Base-by-base conservation (phyloP, 2,888 invertebrate genomes). In the Ptilodon capucinus region DNA sequence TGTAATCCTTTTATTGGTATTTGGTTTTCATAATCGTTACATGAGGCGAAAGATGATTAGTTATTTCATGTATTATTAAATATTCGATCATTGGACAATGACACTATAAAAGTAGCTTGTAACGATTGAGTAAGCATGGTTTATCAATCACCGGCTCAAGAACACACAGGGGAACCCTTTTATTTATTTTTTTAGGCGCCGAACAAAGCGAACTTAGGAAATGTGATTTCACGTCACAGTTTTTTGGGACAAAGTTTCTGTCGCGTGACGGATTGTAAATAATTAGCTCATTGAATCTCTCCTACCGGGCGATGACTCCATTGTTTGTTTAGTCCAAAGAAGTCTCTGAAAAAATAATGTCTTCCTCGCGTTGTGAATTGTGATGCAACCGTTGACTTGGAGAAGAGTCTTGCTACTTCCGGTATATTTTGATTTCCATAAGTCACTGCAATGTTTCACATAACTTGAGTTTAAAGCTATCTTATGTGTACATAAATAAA, bases 231-330 rank as follows among this genome's bases (percentile, higher is more conserved):
- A 90, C 86, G 89, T 86, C 77, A 77, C 78, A 78, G 76, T 87
- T 87, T 90, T 89, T 90, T 79, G 70, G 64, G 69, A 74, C 67
- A 75, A 75, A 74, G 66, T 73, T 63, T 72, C 69, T 76, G 74
- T 80, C 76, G 86, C 90, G 88, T 91, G 85, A 77, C 90, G 79
- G 79, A 91, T 90, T 79, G 87, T 86, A 88, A 88, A 90, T 91
- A 90, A 91, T 90, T 89, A 90, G 81, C 79, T 79, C 80, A 83
- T 83, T 86, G 80, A 81, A 75, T 74, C 81, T 80, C 80, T 76
- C 82, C 85, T 81, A 78, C 80, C 79, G 82, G 76, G 23, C 40
- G 78, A 74, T 71, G 74, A 66, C 64, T 63, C 78, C 67, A 83
- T 88, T 88, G 88, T 90, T 87, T 88, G 81, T 79, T 84, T 77